phyloP scores from a whole-genome alignment of 2,797 vertebrate species.

The Falco biarmicus region DNA sequence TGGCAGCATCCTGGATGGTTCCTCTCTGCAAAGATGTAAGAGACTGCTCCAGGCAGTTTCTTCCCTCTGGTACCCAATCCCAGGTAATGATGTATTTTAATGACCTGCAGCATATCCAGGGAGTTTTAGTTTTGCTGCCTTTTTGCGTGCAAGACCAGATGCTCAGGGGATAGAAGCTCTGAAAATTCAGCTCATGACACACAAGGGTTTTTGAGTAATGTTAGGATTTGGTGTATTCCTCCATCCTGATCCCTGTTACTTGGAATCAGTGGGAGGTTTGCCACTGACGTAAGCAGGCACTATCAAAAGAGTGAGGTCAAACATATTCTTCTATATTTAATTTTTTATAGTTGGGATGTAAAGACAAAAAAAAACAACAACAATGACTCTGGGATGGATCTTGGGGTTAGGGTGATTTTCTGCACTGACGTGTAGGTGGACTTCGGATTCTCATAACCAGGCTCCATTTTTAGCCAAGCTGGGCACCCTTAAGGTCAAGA shows the following conservation, averaged over 20 bases:
- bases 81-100: neutral
- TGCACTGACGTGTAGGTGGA: neutral
- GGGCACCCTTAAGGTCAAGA: neutral
- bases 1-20: neutral
- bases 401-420: neutral
- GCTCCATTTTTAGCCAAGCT: neutral
- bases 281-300: neutral
- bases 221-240: neutral
- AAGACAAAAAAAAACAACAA: neutral
- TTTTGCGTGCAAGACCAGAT: neutral
- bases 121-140: neutral
- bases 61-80: neutral
- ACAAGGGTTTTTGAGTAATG: neutral
- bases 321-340: neutral
- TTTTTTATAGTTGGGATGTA: neutral
- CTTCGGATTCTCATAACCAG: neutral
- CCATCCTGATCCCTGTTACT: neutral
- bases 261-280: neutral
- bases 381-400: neutral
- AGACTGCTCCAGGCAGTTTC: neutral
- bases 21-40: neutral
- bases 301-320: neutral
- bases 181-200: neutral
- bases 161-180: neutral
- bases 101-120: neutral